Evolutionary conservation across 2,888 invertebrate species (phyloP), one percentile per base, ranked within the genome.

Genomic region (Penaeus monodon): DNA sequence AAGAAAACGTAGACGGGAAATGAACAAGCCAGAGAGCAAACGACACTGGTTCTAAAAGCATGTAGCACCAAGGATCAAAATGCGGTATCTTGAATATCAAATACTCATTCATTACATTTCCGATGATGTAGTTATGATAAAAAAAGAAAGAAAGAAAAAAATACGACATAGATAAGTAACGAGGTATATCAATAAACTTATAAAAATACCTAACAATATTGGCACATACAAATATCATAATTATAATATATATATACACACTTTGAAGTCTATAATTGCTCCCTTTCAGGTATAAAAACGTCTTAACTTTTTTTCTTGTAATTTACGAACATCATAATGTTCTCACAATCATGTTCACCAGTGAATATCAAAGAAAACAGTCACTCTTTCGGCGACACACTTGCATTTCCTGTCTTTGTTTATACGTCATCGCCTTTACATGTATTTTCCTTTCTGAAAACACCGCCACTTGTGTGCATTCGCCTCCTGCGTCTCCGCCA

Each of bases 131-230:
- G 82, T 83, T 49, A 80, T 63, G 57, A 80, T n/a, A 86, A 81
- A 44, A 44, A 33, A 65, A 70, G 27, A 24, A 33, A 73, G 68
- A 66, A 66, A 85, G 49, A 68, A 65, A 79, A 82, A 76, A 82
- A 81, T 70, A 82, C 82, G 81, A 49, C 85, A 78, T 87, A 87
- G 83, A 87, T 82, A 87, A 87, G 78, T 87, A 87, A 87, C 86
- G 86, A 87, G 86, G 86, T 87, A 87, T 87, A 87, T 87, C 86
- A 83, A 83, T 87, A 79, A 83, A 87, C 86, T 87, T 87, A 87
- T 83, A 87, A 73, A 86, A 85, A 57, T 87, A 87, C 83, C 78
- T 87, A 87, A 87, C 83, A 83, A 87, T 87, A 87, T 87, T 87
- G 86, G 86, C 86, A 87, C 86, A 87, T 87, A 85, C 80, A 85